These are phyloP conservation scores for Lethenteron reissneri DNA, from an alignment of 2,113 vertebrate genomes.

Conservation along the genomic window DNA sequence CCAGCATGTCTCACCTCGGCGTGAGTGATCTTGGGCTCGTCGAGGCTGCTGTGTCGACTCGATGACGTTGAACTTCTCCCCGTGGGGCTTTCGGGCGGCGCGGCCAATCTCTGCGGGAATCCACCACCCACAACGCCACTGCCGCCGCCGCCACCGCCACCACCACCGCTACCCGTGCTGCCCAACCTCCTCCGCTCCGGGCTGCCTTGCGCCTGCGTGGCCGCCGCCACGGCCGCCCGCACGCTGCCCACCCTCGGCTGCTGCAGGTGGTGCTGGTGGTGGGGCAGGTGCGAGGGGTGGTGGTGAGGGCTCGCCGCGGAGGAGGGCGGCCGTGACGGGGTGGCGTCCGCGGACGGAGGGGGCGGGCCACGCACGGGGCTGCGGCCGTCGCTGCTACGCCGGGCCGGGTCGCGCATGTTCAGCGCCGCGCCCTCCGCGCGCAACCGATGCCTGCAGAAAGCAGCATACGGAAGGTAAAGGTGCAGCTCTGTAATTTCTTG, in stretches of 20 bases:
- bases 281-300: no score
- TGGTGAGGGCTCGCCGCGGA: no score
- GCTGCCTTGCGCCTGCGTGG: constrained; percentile 18
- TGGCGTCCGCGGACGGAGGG: neutral
- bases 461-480: neutral
- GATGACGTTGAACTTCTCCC: constrained; percentile 86
- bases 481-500: no score
- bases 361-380: neutral
- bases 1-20: no score
- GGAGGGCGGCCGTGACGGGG: neutral
- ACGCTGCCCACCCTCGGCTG: constrained; percentile 1
- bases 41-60: constrained; percentile 65
- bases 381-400: constrained; percentile 3
- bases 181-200: constrained; percentile 43
- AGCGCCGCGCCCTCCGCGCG: neutral
- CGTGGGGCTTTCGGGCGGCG: constrained; percentile 62
- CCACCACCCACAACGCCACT: constrained; percentile 46
- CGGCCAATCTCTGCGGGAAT: no score
- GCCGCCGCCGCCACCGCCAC: constrained; percentile 58
- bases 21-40: constrained; percentile 37
- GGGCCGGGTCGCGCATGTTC: neutral
- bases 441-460: constrained; percentile 1
- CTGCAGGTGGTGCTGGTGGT: neutral
- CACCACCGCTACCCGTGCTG: constrained; percentile 20
- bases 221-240: neutral